A percentile compares a stretch with the other conserved stretches of the same genome.
These are phyloP conservation scores for Heterodera carotae DNA, from an alignment of 1,140 invertebrate species.

Conservation along the genomic window DNA sequence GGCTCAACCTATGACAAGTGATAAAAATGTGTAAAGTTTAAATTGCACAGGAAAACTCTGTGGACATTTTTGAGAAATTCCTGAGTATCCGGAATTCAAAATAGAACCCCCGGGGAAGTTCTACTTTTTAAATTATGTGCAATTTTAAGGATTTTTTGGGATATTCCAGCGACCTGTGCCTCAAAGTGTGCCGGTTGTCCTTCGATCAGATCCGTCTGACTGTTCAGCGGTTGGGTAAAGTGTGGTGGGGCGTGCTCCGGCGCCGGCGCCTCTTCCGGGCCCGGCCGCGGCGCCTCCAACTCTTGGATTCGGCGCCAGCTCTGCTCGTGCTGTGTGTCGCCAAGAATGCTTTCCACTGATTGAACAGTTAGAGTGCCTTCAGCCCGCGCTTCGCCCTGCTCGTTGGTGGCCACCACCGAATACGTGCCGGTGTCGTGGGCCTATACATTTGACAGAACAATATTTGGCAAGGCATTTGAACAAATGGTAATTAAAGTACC, in stretches of 20 bases:
- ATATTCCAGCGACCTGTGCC: slow-evolving; percentile 45
- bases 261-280: slow-evolving; percentile 73
- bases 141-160: too few species aligned
- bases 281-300: slow-evolving; percentile 79
- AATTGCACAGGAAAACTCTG: not conserved
- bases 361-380: slow-evolving; percentile 55
- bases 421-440: slow-evolving; percentile 69
- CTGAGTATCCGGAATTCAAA: too few species aligned
- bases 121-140: too few species aligned
- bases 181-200: slow-evolving; percentile 86
- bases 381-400: slow-evolving; percentile 52
- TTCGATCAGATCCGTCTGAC: slow-evolving; percentile 77
- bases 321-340: slow-evolving; percentile 82
- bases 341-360: slow-evolving; percentile 76
- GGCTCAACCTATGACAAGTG: slow-evolving; percentile 79
- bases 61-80: too few species aligned
- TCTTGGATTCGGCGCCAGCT: slow-evolving; percentile 81
- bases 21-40: not conserved
- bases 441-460: slow-evolving; percentile 25
- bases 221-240: slow-evolving; percentile 56
- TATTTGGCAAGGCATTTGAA: not conserved
- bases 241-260: slow-evolving; percentile 55
- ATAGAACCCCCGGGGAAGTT: too few species aligned
- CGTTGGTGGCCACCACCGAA: slow-evolving; percentile 57
- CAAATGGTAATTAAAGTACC: too few species aligned